A percentile compares a stretch with the other conserved stretches of the same genome.
phyloP scores from a whole-genome alignment of 2,113 vertebrate genomes.

The Verasper variegatus region DNA sequence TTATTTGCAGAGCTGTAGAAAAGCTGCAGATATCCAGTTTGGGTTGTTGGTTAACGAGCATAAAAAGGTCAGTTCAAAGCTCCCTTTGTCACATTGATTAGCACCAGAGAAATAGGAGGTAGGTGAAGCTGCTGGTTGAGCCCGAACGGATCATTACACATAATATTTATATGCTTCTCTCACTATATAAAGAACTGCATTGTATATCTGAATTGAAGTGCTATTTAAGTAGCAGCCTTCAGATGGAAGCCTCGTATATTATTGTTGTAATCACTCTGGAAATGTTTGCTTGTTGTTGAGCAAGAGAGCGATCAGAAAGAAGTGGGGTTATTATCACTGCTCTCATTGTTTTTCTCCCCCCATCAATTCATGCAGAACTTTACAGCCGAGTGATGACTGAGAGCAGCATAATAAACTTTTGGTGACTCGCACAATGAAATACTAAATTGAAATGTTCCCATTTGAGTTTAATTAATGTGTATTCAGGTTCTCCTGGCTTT shows the following conservation, averaged over 20 bases:
- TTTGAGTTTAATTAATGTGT: conserved; percentile 44
- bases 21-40: not conserved
- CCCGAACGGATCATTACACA: conserved; percentile 17
- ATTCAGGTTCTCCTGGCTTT: conserved; percentile 26
- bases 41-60: conserved; percentile 35
- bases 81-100: conserved; percentile 30
- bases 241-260: not conserved
- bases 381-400: conserved; percentile 8
- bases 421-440: conserved; percentile 39
- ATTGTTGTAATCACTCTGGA: conserved; percentile 18
- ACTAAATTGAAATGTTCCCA: conserved; percentile 8
- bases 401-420: conserved; percentile 35
- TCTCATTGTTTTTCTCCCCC: conserved; percentile 7
- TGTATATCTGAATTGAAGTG: conserved; percentile 19
- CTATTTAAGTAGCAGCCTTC: conserved; percentile 4
- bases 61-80: conserved; percentile 30
- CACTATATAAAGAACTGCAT: conserved; percentile 3
- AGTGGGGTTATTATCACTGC: conserved; percentile 1
- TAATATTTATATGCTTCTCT: conserved; percentile 17
- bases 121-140: conserved; percentile 19
- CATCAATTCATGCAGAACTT: conserved; percentile 5
- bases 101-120: conserved; percentile 5
- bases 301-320: conserved; percentile 7
- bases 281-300: not conserved
- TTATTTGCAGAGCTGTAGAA: too few relatives aligned